These are phyloP conservation scores for Acleris laterana DNA, from an alignment of 2,888 invertebrate genomes.

Conservation along the genomic window DNA sequence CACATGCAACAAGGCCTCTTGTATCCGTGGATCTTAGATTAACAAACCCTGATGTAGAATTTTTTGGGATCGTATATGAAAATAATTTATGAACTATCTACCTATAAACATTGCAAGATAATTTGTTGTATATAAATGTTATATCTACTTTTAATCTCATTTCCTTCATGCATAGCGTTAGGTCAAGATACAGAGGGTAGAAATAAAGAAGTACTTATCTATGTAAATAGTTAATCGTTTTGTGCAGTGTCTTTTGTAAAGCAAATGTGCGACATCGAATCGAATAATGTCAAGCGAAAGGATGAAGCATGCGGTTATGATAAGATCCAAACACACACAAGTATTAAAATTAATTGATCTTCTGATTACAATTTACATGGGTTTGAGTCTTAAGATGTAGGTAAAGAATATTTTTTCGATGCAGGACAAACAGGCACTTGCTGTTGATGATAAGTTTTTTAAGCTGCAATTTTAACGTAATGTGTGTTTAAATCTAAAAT, in stretches of 20 bases:
- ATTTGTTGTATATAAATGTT: background rate
- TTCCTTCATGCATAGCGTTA: background rate
- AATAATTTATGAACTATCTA: too few species aligned
- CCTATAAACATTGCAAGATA: slow-evolving; percentile 4
- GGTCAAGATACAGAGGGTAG: background rate
- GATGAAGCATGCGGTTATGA: slow-evolving; percentile 22
- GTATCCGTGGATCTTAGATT: too few species aligned
- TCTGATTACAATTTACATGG: too few species aligned
- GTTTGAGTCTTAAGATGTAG: too few species aligned
- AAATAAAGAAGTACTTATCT: slow-evolving; percentile 3
- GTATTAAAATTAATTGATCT: background rate
- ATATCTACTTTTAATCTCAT: background rate
- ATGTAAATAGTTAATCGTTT: slow-evolving; percentile 26
- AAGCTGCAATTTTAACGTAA: background rate
- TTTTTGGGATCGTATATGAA: too few species aligned
- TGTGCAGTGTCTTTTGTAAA: slow-evolving; percentile 29
- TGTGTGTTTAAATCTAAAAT: background rate
- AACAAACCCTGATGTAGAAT: too few species aligned
- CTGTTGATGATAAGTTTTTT: too few species aligned
- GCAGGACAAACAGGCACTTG: too few species aligned
- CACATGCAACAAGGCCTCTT: too few species aligned
- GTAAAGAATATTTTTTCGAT: too few species aligned
- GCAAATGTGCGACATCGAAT: slow-evolving; percentile 37
- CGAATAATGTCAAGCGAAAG: slow-evolving; percentile 31
- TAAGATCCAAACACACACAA: slow-evolving; percentile 10